Percentiles rank a stretch among this genome's conserved stretches.
phyloP scores from a whole-genome alignment of 2,888 invertebrate species.

The Pandemis heparana region DNA sequence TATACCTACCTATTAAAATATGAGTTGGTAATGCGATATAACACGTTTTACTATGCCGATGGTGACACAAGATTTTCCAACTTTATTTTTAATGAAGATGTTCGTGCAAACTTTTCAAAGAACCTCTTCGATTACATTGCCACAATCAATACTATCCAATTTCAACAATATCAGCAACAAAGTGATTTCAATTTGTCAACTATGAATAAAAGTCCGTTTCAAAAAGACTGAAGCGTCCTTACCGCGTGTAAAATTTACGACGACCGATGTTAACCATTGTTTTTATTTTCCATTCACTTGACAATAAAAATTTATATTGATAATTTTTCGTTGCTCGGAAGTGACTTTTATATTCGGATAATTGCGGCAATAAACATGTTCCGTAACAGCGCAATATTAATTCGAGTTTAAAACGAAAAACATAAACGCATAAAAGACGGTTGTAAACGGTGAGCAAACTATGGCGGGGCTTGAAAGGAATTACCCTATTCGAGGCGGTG shows the following conservation, averaged over 20 bases:
- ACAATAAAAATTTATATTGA: slow-evolving; percentile 28
- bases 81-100: neutral
- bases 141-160: neutral
- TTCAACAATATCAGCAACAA: slow-evolving; percentile 8
- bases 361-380: slow-evolving; percentile 40
- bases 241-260: slow-evolving; percentile 16
- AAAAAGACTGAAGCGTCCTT: slow-evolving; percentile 2
- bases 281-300: slow-evolving; percentile 25
- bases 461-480: slow-evolving; percentile 68
- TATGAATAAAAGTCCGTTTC: slow-evolving; percentile 12
- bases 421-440: slow-evolving; percentile 55
- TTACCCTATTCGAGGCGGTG: slow-evolving; percentile 71
- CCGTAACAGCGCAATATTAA: slow-evolving; percentile 52
- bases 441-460: slow-evolving; percentile 59
- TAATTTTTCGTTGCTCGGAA: slow-evolving; percentile 21
- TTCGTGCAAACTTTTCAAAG: neutral
- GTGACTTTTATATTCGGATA: slow-evolving; percentile 35
- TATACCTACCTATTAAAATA: too few species aligned
- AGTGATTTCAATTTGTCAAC: slow-evolving; percentile 14
- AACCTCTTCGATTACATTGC: neutral
- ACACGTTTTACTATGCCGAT: neutral
- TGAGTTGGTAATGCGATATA: too few species aligned
- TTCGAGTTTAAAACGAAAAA: slow-evolving; percentile 48
- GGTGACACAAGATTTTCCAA: neutral
- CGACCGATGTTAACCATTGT: slow-evolving; percentile 24